These are phyloP conservation scores for Phrynocephalus guinanensis DNA, from an alignment of 2,797 vertebrate species.

Conservation along the genomic window DNA sequence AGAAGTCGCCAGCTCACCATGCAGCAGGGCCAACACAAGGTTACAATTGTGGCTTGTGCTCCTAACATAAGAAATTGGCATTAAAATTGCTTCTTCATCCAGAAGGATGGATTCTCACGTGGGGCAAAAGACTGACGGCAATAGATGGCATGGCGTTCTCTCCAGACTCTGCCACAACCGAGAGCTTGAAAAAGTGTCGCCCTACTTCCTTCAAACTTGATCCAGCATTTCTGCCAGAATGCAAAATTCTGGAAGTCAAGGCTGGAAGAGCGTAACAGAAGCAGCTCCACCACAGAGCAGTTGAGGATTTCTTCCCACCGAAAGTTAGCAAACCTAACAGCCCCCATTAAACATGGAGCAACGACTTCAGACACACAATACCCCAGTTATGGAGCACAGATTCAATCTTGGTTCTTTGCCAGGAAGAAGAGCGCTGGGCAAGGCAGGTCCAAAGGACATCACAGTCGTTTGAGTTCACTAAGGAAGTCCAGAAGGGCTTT, in stretches of 20 bases:
- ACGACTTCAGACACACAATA: slow-evolving; percentile 26
- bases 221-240: slow-evolving; percentile 8
- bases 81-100: slow-evolving; percentile 1
- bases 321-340: slow-evolving; percentile 1
- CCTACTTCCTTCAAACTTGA: neutral
- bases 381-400: slow-evolving; percentile 3
- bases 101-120: slow-evolving; percentile 7
- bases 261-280: neutral
- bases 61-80: neutral
- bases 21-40: neutral
- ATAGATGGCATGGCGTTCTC: slow-evolving; percentile 1
- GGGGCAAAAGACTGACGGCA: neutral
- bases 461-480: slow-evolving; percentile 71
- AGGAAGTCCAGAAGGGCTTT: slow-evolving; percentile 88
- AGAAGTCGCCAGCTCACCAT: neutral
- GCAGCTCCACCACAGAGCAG: neutral
- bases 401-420: slow-evolving; percentile 11
- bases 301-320: neutral
- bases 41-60: neutral
- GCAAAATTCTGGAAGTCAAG: slow-evolving; percentile 15
- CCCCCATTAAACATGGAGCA: slow-evolving; percentile 9
- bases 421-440: neutral
- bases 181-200: neutral
- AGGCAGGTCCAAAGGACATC: neutral
- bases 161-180: neutral